These are phyloP conservation scores for Gila orcuttii DNA, from an alignment of 2,113 vertebrate species.

Conservation along the genomic window DNA sequence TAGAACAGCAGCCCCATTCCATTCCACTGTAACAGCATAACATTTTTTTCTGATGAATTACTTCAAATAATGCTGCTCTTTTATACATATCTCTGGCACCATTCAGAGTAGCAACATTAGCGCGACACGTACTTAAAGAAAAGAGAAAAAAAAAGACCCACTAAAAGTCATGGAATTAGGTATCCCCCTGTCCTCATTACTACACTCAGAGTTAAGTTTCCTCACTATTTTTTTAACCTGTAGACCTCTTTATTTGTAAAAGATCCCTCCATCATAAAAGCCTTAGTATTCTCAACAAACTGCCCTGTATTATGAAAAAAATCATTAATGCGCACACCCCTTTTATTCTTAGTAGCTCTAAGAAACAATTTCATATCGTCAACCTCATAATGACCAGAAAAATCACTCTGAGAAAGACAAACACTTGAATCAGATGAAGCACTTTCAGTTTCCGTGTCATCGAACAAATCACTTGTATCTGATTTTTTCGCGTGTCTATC, in stretches of 20 bases:
- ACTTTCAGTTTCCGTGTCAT: not conserved
- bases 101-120: not conserved
- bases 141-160: not conserved
- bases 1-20: not conserved
- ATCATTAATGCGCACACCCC: no score
- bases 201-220: not conserved
- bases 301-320: no score
- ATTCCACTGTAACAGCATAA: no score
- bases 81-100: not conserved
- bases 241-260: not conserved
- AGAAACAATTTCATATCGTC: not conserved
- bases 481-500: not conserved
- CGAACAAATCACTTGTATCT: not conserved
- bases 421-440: not conserved
- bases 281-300: no score
- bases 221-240: no score
- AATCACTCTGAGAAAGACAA: not conserved
- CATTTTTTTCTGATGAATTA: not conserved
- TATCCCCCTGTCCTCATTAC: not conserved
- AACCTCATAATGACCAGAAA: not conserved
- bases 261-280: not conserved
- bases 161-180: not conserved
- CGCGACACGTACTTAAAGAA: not conserved
- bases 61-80: not conserved
- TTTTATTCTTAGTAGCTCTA: no score